Conservation (phyloP, 2,888 invertebrate genomes). For the Nemurella pictetii region DNA sequence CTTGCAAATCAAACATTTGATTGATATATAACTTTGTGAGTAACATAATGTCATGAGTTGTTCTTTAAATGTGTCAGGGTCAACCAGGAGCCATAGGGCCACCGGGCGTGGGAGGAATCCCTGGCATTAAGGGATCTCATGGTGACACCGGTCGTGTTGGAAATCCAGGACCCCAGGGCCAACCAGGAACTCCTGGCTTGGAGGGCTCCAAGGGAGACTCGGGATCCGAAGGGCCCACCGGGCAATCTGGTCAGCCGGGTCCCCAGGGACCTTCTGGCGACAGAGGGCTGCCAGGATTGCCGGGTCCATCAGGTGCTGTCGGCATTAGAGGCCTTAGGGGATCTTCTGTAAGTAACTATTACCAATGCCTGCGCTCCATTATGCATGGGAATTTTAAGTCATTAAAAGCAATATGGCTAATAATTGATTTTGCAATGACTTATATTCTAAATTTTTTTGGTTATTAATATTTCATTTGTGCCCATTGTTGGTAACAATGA, state of each 20-base stretch:
- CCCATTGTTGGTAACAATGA: too few relatives aligned
- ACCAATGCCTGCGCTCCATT: too few relatives aligned
- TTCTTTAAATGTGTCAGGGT: constrained; percentile 57
- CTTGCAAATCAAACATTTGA: too few relatives aligned
- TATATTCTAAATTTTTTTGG: too few relatives aligned
- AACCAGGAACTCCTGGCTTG: constrained; percentile 69
- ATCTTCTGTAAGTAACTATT: constrained; percentile 60
- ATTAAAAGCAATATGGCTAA: too few relatives aligned
- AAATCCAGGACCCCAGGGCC: constrained; percentile 66
- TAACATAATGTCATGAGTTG: background rate
- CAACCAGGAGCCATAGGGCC: constrained; percentile 69
- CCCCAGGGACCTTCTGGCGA: constrained; percentile 71
- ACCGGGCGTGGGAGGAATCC: constrained; percentile 68
- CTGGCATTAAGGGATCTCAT: constrained; percentile 69
- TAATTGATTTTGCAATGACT: too few relatives aligned
- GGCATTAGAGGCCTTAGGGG: constrained; percentile 71
- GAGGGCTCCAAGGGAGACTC: constrained; percentile 78
- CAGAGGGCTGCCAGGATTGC: constrained; percentile 62
- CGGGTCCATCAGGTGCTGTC: constrained; percentile 64
- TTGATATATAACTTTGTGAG: background rate
- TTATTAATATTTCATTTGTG: too few relatives aligned
- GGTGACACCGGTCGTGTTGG: constrained; percentile 74
- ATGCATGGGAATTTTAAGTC: too few relatives aligned
- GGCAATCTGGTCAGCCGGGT: constrained; percentile 70
- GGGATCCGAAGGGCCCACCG: constrained; percentile 69